Evolutionary conservation across 1,140 invertebrate species (phyloP).

Genomic region (Aphis gossypii): DNA sequence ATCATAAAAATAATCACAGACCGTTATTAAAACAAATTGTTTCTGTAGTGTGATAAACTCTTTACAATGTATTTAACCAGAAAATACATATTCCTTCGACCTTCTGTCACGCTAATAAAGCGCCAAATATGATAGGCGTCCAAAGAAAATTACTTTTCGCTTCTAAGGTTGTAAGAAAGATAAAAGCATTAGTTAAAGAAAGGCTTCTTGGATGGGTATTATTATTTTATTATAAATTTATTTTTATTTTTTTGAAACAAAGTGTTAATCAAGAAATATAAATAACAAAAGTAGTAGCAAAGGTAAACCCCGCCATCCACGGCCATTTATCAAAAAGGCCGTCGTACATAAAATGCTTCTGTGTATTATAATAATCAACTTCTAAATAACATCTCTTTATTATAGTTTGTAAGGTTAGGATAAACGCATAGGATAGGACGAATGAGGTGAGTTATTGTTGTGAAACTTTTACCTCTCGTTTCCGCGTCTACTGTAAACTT

Average conservation of each 20-base stretch:
- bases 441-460: not conserved
- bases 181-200: not conserved
- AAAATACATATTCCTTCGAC: not conserved
- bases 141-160: constrained; percentile 6
- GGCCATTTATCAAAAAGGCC: constrained; percentile 44
- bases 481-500: not conserved
- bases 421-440: not conserved
- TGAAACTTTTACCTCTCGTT: constrained; percentile 31
- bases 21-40: constrained; percentile 41
- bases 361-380: constrained; percentile 55
- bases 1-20: constrained; percentile 41
- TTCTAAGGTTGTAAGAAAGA: not conserved
- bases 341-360: constrained; percentile 10
- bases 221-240: constrained; percentile 33
- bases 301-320: not conserved
- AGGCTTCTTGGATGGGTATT: not conserved
- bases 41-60: not conserved
- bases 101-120: not conserved
- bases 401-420: not conserved
- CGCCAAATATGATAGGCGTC: not conserved
- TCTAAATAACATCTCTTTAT: constrained; percentile 50
- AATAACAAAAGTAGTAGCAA: constrained; percentile 36
- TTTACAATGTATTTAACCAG: not conserved
- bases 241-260: constrained; percentile 16
- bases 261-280: constrained; percentile 48